Conservation (phyloP, 2,888 invertebrate species). For the Gibbula magus region DNA sequence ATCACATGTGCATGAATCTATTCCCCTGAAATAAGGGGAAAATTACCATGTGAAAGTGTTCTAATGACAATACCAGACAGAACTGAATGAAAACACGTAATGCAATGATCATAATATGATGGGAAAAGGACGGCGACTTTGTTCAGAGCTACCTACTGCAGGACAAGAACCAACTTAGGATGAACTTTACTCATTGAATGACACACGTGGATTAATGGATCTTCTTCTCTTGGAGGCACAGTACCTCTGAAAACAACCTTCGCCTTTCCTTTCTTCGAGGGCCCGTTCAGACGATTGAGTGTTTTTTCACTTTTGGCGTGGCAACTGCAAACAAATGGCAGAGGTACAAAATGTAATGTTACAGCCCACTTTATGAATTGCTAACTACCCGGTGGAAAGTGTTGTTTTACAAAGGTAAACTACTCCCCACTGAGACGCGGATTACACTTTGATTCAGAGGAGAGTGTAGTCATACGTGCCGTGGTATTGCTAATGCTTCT, state of each 20-base stretch:
- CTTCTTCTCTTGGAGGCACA: not conserved
- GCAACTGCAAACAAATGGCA: not conserved
- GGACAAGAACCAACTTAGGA: not conserved
- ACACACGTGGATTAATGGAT: not conserved
- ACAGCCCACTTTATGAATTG: not conserved
- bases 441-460: not conserved
- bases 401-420: not conserved
- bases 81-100: not conserved
- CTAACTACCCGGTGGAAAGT: not conserved
- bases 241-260: not conserved
- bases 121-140: not conserved
- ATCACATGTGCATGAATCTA: conserved; percentile 12
- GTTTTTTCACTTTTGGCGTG: not conserved
- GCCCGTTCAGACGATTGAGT: not conserved
- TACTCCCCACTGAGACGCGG: not conserved
- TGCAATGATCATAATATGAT: not conserved
- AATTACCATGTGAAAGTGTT: conserved; percentile 5
- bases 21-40: conserved; percentile 10
- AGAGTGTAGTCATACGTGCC: not conserved
- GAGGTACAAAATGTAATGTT: not conserved
- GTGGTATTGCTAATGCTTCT: too few relatives aligned
- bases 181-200: not conserved
- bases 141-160: not conserved
- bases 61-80: conserved; percentile 10
- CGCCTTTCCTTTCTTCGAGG: not conserved